Evolutionary conservation across 2,113 vertebrate species (phyloP).

Genomic region (Bos taurus): ARS-UCD2.0 NC_037344.1:49737001-49737500

Average conservation of each 20-base stretch:
- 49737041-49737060: too few relatives aligned
- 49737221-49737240: neutral
- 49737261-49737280: neutral
- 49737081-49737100: too few relatives aligned
- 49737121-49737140: fast-evolving
- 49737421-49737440: neutral
- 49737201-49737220: fast-evolving
- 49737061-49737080: too few relatives aligned
- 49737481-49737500: neutral
- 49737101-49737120: too few relatives aligned
- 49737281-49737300: neutral
- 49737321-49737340: neutral
- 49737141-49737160: neutral
- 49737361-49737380: neutral
- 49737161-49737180: neutral
- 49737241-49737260: neutral
- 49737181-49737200: neutral
- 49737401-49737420: neutral
- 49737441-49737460: neutral
- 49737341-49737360: neutral
- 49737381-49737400: neutral
- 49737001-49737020: too few relatives aligned
- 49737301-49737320: neutral
- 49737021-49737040: too few relatives aligned
- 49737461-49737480: neutral